Percentiles rank a stretch among this genome's conserved stretches.
These are phyloP conservation scores for Chloroceryle amazona DNA, from an alignment of 2,797 vertebrate genomes.

Conservation along the genomic window DNA sequence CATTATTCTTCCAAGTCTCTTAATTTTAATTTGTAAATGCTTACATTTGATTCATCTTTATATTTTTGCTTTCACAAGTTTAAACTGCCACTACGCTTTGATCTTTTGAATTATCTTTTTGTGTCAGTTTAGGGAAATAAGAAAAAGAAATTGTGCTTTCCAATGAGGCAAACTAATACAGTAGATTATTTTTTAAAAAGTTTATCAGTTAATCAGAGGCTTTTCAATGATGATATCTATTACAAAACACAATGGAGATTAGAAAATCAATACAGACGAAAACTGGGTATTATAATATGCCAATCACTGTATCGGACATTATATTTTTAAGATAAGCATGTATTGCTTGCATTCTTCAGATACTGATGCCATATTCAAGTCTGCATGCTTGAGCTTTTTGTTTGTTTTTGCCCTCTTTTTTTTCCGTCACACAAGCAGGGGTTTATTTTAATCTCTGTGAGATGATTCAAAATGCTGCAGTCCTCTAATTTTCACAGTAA, in stretches of 20 bases:
- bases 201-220: not conserved
- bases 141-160: not conserved
- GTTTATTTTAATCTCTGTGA: not conserved
- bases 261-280: not conserved
- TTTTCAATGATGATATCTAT: not conserved
- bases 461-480: not conserved
- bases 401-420: not conserved
- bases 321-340: not conserved
- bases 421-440: not conserved
- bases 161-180: not conserved
- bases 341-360: not conserved
- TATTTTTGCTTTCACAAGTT: not conserved
- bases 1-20: not conserved
- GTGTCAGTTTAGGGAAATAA: not conserved
- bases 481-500: conserved; percentile 40
- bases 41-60: not conserved
- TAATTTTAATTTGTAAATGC: not conserved
- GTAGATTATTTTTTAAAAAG: rapidly evolving
- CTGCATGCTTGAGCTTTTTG: not conserved
- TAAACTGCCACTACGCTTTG: not conserved
- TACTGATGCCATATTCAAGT: conserved; percentile 10
- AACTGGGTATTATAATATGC: not conserved
- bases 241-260: not conserved
- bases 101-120: not conserved
- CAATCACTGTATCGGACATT: not conserved